Base-by-base conservation (phyloP, 2,888 invertebrate genomes). In the Drosophila limbata region DNA sequence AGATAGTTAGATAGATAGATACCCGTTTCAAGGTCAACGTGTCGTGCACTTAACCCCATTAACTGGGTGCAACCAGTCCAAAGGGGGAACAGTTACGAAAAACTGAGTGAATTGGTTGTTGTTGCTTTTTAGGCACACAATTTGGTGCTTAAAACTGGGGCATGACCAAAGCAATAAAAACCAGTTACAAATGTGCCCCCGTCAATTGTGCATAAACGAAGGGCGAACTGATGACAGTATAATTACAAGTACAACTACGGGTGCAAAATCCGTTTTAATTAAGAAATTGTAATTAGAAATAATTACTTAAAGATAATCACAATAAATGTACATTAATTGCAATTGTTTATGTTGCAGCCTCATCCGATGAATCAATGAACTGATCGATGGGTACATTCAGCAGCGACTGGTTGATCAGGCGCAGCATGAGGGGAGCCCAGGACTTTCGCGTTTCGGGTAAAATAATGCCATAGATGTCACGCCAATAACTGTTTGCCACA, bases 401-500 rank as follows among this genome's bases (percentile, higher is more conserved):
- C 61, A 93, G 69, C 9, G 91, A 85, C 62, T 90, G 81, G 66
- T 93, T 93, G 15, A 90, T 70, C 52, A 86, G 55, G 25, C 81
- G 84, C 40, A 91, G 47, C 28, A 91, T 45, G 31, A 92, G 69
- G 0, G 93, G 93, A 37, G 90, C 89, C 91, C 92, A 92, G 35
- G 88, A 89, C 19, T 78, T 73, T 11, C 90, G 90, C 1, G 92
- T 92, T 73, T 92, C 92, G 0, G 94, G 94, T 78, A 94, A 72
- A 84, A 94, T 91, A 48, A 93, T 91, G 45, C 92, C 92, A 78
- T 94, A 94, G 39, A 94, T 89, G n/a, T 93, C 84, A 40, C 93
- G 93, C 94, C 94, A 94, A 83, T 94, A 94, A 71, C 94, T 93
- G 84, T 94, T 94, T 4, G 93, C 92, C 70, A 94, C 93, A 73